Percentiles rank a stretch among this genome's conserved stretches.
phyloP scores from a whole-genome alignment of 1,140 invertebrate species.

The Ruditapes philippinarum region DNA sequence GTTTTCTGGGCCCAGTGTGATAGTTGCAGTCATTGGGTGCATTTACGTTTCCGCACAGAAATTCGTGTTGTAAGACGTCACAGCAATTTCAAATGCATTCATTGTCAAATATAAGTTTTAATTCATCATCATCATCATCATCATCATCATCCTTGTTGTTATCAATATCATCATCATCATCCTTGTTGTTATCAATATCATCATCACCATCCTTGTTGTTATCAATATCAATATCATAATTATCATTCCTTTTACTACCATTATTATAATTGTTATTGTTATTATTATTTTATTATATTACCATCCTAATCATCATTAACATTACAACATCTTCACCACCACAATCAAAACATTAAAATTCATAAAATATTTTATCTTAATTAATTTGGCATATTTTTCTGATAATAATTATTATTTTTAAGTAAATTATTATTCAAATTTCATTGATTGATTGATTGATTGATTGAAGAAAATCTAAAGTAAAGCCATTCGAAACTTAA shows the following conservation, averaged over 20 bases:
- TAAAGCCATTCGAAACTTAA: not conserved
- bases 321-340: no score
- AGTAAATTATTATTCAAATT: not conserved
- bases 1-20: conserved; percentile 33
- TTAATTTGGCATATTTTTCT: not conserved
- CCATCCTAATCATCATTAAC: not conserved
- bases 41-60: conserved; percentile 10
- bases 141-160: no score
- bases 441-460: not conserved
- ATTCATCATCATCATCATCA: no score
- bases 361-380: not conserved
- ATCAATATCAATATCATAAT: no score
- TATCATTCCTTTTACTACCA: not conserved
- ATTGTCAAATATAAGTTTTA: conserved; percentile 16
- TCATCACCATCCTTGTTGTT: no score
- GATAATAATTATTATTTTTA: not conserved
- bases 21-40: conserved; percentile 22
- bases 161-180: no score
- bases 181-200: no score
- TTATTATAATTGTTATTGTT: not conserved
- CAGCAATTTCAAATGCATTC: conserved; percentile 22
- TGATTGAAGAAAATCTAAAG: not conserved
- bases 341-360: not conserved
- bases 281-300: not conserved
- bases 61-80: conserved; percentile 9